Evolutionary conservation across 2,113 vertebrate species (phyloP), one percentile per base, ranked within the genome.

Genomic region (Phalacrocorax carbo): DNA sequence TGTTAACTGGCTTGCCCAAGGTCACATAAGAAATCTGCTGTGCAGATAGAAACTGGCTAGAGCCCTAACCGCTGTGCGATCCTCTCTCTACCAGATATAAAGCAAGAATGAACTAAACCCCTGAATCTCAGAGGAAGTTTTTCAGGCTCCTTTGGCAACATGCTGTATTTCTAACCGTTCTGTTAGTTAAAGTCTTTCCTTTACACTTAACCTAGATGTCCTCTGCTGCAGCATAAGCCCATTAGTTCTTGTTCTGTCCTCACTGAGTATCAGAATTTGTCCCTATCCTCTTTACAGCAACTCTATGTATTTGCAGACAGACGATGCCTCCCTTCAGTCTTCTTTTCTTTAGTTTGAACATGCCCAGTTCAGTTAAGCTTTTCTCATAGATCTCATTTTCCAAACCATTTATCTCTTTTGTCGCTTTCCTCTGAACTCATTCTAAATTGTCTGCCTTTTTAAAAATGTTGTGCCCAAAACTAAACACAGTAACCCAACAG

Each of bases 201-300:
- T 96, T 94, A 79, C 83, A 38, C 48, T 90, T 94, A 86, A 83
- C 90, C 66, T 82, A 93, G 77, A 83, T 96, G 75, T 92, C 95
- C 38, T 90, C 26, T 94, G 38, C 75, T 69, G 72, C 25, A 92
- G 66, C 21, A 84, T 57, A 75, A 94, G 64, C 76, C 65, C 44
- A 60, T 95, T 96, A 96, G 73, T 91, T 96, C 81, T 94, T 86
- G 34, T 82, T 96, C 64, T 95, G 69, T 88, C 70, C 66, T 97
- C 46, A 70, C 34, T 95, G 69, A 75, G 70, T 96, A 93, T 94
- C 84, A 91, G 92, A 94, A 76, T 68, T 95, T 84, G 46, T 85
- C n/a, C 71, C 34, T 82, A 71, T 96, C 64, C 71, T 94, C 51
- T 86, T 94, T 79, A 90, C 68, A 91, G 51, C 40, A 60, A 78